Evolutionary conservation across 2,888 invertebrate genomes (phyloP).

Genomic region (Epinotia bilunana): DNA sequence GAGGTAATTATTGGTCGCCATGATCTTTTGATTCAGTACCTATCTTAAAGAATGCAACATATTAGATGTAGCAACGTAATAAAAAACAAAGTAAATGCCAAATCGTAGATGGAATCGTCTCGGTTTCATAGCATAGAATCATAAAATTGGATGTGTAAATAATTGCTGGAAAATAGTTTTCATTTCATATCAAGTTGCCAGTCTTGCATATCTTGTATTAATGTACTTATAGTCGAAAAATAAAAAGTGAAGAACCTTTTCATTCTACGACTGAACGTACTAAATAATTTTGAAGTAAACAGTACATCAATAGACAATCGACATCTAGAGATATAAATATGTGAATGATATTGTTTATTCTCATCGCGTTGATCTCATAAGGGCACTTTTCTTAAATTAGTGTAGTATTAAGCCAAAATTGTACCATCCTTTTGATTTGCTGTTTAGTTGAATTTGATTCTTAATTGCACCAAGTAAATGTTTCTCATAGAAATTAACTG

Average conservation of each 20-base stretch:
- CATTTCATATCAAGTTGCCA: slow-evolving; percentile 39
- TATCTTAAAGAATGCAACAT: not conserved
- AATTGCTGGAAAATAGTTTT: slow-evolving; percentile 14
- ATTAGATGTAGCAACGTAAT: slow-evolving; percentile 39
- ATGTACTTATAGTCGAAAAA: not conserved
- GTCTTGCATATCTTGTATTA: not conserved
- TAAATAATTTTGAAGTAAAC: not conserved
- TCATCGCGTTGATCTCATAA: slow-evolving; percentile 74
- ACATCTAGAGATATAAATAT: slow-evolving; percentile 5
- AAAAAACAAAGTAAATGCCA: slow-evolving; percentile 71
- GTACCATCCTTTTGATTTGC: slow-evolving; percentile 41
- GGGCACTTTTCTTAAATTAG: slow-evolving; percentile 47
- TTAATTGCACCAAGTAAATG: not conserved
- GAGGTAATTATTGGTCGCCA: not conserved
- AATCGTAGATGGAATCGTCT: slow-evolving; percentile 62
- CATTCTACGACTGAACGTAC: not conserved
- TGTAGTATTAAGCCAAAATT: slow-evolving; percentile 35
- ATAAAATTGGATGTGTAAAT: slow-evolving; percentile 19
- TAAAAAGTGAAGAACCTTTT: not conserved
- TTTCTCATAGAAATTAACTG: not conserved
- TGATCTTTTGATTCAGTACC: slow-evolving; percentile 3
- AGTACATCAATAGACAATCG: not conserved
- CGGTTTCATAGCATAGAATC: slow-evolving; percentile 51
- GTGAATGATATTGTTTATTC: slow-evolving; percentile 8
- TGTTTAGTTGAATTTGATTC: not conserved